Evolutionary conservation across 2,113 vertebrate species (phyloP), one percentile per base, ranked within the genome.

Genomic region (Pterophyllum scalare): DNA sequence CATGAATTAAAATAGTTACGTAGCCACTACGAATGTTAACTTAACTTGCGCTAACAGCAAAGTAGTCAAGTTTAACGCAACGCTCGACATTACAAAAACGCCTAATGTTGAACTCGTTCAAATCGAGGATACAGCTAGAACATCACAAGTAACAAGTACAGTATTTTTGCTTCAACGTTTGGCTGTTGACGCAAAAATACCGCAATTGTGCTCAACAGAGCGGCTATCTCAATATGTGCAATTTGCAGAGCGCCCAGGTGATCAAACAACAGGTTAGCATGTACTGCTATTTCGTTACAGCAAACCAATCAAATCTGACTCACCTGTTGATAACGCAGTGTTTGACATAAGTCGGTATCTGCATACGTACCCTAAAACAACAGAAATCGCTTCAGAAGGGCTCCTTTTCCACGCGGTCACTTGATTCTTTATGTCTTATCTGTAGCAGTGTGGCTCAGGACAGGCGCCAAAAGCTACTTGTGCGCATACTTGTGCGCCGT

Each of bases 391-490:
- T 61, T 49, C 5, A 1, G 11, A 0, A 15, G 38, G 40, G 17
- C 3, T 13, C 38, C 2, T 40, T 43, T 15, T 86, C 82, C 93
- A 93, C 93, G 89, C 80, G 91, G 88, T 86, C 56, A 6, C 22
- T 26, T 60, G 38, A 22, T 4, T 60, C 77, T 90, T 75, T 84
- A 65, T 82, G 11, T 83, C 8, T 7, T 3, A 7, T 43, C 11
- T 77, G 77, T 24, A 59, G 24, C 24, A 59, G 8, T 26, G 57
- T 15, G 24, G 64, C 11, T 22, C 40, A 17, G 57, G 54, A 59
- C 79, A 13, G 75, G 93, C 91, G 93, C 88, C 89, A 93, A 91
- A 91, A 72, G 28, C 74, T 70, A 58, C 49, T 49, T 10, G 64
- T 70, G 40, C 64, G 64, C 64, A 70, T 28, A 49, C 64, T 49